These are phyloP conservation scores for Passer montanus DNA, from an alignment of 2,113 vertebrate species.

Conservation along the genomic window DNA sequence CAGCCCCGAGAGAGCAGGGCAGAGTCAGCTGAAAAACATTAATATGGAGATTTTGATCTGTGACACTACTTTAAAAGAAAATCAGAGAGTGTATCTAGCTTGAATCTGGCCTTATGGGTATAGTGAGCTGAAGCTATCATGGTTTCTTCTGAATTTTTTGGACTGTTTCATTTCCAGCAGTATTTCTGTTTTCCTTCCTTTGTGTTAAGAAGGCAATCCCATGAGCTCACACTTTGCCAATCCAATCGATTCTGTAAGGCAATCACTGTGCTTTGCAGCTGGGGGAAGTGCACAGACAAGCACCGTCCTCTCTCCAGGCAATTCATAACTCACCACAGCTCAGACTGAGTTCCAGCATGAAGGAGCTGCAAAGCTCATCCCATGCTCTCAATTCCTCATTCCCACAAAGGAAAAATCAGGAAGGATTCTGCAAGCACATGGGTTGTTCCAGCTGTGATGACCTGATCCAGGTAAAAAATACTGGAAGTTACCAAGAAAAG, in stretches of 20 bases:
- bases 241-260: neutral
- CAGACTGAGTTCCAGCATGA: neutral
- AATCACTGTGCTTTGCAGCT: neutral
- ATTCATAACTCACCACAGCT: neutral
- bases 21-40: neutral
- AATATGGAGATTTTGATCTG: neutral
- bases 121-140: neutral
- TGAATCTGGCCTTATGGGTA: neutral
- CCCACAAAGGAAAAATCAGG: neutral
- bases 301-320: neutral
- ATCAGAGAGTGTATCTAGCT: neutral
- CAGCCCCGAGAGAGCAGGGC: neutral
- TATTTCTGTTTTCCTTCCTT: neutral
- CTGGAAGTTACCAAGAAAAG: neutral
- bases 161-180: neutral
- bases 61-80: neutral
- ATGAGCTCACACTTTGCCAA: neutral
- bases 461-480: neutral
- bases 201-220: neutral
- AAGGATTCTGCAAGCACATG: neutral
- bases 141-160: neutral
- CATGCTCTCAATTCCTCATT: neutral
- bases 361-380: neutral
- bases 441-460: neutral
- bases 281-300: neutral